A percentile compares a stretch with the other conserved stretches of the same genome.
Evolutionary conservation across 2,888 invertebrate species (phyloP).

Genomic region (Baronia brevicornis): DNA sequence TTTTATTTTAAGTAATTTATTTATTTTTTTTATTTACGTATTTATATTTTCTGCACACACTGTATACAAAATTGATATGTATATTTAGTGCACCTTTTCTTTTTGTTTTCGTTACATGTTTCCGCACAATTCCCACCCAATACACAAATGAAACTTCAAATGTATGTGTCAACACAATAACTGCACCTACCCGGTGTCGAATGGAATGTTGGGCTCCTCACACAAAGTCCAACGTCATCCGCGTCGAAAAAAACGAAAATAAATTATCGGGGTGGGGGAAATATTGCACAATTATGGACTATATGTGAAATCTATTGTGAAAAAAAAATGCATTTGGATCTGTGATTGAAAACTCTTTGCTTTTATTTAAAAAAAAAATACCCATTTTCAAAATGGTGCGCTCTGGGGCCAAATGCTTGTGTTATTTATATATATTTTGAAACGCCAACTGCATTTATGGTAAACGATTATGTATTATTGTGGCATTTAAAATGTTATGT

Average conservation of each 20-base stretch:
- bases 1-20: constrained; percentile 11
- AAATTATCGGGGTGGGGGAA: constrained; percentile 25
- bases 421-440: constrained; percentile 1
- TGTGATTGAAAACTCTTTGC: constrained; percentile 45
- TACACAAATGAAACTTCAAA: constrained; percentile 45
- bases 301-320: constrained; percentile 21
- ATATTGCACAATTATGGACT: constrained; percentile 29
- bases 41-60: constrained; percentile 25
- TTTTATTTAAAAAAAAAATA: no score
- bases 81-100: constrained; percentile 74
- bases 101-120: constrained; percentile 74
- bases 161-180: constrained; percentile 39
- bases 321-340: constrained; percentile 49
- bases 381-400: constrained; percentile 19
- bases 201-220: constrained; percentile 64
- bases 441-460: constrained; percentile 33
- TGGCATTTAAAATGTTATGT: constrained; percentile 54
- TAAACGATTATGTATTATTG: constrained; percentile 53
- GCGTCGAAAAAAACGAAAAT: constrained; percentile 75
- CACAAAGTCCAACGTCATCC: constrained; percentile 72
- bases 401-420: constrained; percentile 21
- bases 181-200: constrained; percentile 36
- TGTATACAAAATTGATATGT: constrained; percentile 39
- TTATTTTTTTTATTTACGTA: constrained; percentile 16
- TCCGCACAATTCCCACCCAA: constrained; percentile 70